Percentiles rank a stretch among this genome's conserved stretches.
Evolutionary conservation across 2,113 vertebrate species (phyloP).

Genomic region (rabbit (Oryctolagus cuniculus)): mOryCun1.1 NC_091433.1:106305001-106305500

Average conservation of each 20-base stretch:
- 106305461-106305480: too few relatives aligned
- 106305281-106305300: not conserved
- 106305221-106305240: not conserved
- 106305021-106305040: not conserved
- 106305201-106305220: not conserved
- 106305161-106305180: not conserved
- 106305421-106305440: too few relatives aligned
- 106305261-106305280: accelerated
- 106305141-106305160: not conserved
- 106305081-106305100: not conserved
- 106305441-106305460: too few relatives aligned
- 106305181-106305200: not conserved
- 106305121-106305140: not conserved
- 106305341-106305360: not conserved
- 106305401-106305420: not conserved
- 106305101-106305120: not conserved
- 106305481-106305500: too few relatives aligned
- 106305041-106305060: too few relatives aligned
- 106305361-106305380: not conserved
- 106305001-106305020: too few relatives aligned
- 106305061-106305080: not conserved
- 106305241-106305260: not conserved
- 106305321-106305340: not conserved
- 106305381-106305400: not conserved
- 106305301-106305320: not conserved